A percentile compares a stretch with the other conserved stretches of the same genome.
Conservation (phyloP, 2,113 vertebrate species). For the Aleadryas rufinucha region DNA sequence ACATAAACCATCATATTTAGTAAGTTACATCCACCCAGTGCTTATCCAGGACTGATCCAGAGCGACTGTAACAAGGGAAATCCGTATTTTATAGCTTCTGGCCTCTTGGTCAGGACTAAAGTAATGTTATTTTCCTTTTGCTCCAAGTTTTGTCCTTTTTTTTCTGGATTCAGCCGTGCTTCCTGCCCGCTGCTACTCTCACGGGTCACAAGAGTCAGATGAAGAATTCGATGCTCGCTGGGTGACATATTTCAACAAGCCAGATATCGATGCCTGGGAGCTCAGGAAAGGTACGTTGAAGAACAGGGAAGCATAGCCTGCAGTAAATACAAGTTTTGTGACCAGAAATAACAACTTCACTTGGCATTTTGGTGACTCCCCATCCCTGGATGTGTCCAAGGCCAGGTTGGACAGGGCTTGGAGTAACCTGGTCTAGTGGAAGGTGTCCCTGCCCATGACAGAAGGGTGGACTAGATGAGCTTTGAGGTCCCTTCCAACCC, state of each 20-base stretch:
- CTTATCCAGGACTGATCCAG: not conserved
- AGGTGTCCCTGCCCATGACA: not conserved
- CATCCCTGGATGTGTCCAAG: not conserved
- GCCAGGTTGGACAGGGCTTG: not conserved
- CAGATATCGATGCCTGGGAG: conserved; percentile 95
- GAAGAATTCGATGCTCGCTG: conserved; percentile 98
- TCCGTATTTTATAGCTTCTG: accelerated
- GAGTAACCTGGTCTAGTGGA: not conserved
- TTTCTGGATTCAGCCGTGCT: conserved; percentile 66
- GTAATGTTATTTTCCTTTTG: not conserved
- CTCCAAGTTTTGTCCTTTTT: not conserved
- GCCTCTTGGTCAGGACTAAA: not conserved
- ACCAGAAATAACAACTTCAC: not conserved
- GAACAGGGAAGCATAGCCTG: not conserved
- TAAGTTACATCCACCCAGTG: not conserved
- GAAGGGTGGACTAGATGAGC: not conserved
- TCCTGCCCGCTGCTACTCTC: conserved; percentile 86
- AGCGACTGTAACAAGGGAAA: not conserved
- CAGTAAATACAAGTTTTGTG: not conserved
- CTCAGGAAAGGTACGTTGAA: conserved; percentile 86
- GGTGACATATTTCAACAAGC: conserved; percentile 96
- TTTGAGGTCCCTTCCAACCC: not conserved
- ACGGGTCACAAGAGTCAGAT: conserved; percentile 89
- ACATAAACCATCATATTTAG: not conserved
- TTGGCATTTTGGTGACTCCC: accelerated